phyloP scores from a whole-genome alignment of 2,888 invertebrate species.

The Stenchaetothrips biformis region DNA sequence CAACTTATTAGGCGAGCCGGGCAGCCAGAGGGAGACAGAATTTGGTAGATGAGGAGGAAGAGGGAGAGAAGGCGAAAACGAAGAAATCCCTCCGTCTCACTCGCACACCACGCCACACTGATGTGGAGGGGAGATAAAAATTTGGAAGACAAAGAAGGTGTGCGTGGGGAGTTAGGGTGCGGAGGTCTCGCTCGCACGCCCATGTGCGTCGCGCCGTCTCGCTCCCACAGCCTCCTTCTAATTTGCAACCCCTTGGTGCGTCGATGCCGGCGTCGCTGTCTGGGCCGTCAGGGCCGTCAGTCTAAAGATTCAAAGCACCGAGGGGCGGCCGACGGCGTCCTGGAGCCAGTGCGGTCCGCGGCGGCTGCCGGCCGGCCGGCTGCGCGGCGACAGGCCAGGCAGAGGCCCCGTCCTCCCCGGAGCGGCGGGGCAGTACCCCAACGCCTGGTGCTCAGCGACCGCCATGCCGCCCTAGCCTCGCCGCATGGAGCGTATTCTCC shows the following conservation, averaged over 20 bases:
- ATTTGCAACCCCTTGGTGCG: slow-evolving; percentile 11
- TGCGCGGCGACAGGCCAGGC: background rate
- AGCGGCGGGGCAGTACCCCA: background rate
- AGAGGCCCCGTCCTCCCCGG: background rate
- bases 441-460: no score
- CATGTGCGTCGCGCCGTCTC: background rate
- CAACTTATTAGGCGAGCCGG: slow-evolving; percentile 20
- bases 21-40: background rate
- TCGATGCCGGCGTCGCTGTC: background rate
- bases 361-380: background rate
- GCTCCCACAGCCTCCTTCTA: slow-evolving; percentile 5
- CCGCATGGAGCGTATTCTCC: no score
- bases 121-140: slow-evolving; percentile 21
- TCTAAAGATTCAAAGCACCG: no score
- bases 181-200: background rate
- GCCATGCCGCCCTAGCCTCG: no score
- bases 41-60: slow-evolving; percentile 15
- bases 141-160: slow-evolving; percentile 11
- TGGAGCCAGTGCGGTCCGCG: background rate
- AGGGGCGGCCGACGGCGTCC: no score
- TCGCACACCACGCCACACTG: background rate
- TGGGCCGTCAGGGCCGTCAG: no score
- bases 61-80: background rate
- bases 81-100: slow-evolving; percentile 6
- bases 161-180: background rate